Percentiles rank a stretch among this genome's conserved stretches.
Conservation (phyloP, 2,797 vertebrate species). For the Pangasius krempfi region DNA sequence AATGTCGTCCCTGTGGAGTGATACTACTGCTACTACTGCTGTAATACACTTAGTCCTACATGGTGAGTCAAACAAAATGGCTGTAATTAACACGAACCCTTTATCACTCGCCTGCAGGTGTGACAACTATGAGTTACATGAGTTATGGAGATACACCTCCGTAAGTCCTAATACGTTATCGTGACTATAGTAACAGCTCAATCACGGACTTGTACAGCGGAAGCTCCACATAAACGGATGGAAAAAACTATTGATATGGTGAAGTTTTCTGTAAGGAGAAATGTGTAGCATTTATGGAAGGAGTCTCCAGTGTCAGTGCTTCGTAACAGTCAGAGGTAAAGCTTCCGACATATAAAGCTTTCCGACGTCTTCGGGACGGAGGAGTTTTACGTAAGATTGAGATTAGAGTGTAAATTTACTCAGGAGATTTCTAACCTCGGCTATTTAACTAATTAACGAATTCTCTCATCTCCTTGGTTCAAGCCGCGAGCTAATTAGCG, state of each 20-base stretch:
- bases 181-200: neutral
- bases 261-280: neutral
- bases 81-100: neutral
- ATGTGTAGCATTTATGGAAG: neutral
- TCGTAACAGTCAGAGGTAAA: no score
- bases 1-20: neutral
- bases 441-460: neutral
- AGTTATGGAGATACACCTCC: neutral
- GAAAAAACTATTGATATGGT: neutral
- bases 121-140: neutral
- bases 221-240: neutral
- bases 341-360: no score
- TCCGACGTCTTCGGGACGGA: neutral
- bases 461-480: neutral
- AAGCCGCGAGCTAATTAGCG: neutral
- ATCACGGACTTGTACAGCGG: neutral
- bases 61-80: neutral
- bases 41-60: neutral
- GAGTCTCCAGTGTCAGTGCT: neutral
- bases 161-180: neutral
- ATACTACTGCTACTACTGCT: neutral
- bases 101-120: neutral
- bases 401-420: neutral
- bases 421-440: neutral
- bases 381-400: neutral